Evolutionary conservation across 2,797 vertebrate genomes (phyloP), one percentile per base, ranked within the genome.

Genomic region (Etheostoma perlongum): DNA sequence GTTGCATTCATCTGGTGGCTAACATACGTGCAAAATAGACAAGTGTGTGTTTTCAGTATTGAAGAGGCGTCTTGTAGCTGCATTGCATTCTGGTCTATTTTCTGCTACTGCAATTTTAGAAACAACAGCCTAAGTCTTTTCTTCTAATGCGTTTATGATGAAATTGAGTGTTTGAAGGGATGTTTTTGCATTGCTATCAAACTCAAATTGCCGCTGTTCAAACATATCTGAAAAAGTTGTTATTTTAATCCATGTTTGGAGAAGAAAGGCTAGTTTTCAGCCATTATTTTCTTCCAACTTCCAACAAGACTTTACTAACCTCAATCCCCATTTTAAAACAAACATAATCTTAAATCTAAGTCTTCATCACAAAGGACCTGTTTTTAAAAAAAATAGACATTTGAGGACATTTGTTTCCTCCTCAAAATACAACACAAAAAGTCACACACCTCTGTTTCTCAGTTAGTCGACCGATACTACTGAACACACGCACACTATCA

Each of bases 51-150:
- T 19, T 21, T 46, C 8, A 61, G 18, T 0, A 11, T 19, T 21
- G 49, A 53, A 11, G 44, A 57, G 42, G 40, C 12, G 19, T 51
- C n/a, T 49, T 27, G 16, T 18, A 13, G 63, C 49, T 64, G 77
- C 65, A 63, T 5, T 59, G 18, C 70, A 63, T 58, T 68, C 64
- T 58, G 49, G 46, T 25, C 27, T 40, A 10, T 63, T 52, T 72
- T 46, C 36, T 36, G 4, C 46, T 3, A 6, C n/a, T 14, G 21
- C 42, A 14, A 6, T 0, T 2, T 14, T 11, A 27, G 44, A 55
- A 64, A 19, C 13, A 14, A 44, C 42, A 55, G 40, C 9, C 18
- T 30, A 2, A 40, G 11, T 19, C 11, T 33, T 23, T 16, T 10
- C 19, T 10, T 16, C 0, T 7, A 12, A 36, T 10, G 23, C 11